Base-by-base conservation (phyloP, 2,888 invertebrate genomes). In the Agrypnus murinus region DNA sequence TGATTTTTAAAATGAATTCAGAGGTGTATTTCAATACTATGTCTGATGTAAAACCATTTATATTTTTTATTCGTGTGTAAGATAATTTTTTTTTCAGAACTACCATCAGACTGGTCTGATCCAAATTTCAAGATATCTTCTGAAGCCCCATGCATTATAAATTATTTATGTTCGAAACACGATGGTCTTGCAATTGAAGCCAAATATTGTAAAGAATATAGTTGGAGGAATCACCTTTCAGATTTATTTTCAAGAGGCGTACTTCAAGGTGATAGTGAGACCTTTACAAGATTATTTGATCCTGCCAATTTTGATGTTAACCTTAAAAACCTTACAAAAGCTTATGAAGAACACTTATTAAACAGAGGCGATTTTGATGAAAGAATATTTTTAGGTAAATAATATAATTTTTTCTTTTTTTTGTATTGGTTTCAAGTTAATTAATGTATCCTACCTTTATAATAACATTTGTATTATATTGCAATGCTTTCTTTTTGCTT, bases 281-380 rank as follows among this genome's bases (percentile, higher is more conserved):
- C 90, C 63, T 89, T 94, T 69, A 90, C 91, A 46, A 95, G 93
- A 17, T 87, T 98, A 34, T 87, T 98, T 77, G 94, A 96, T 74
- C 87, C 91, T 31, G 89, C 89, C 10, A 90, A 91, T 81, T 97
- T 97, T 87, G 97, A 97, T 78, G 87, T 87, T 14, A 98, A 98
- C 86, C 90, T 93, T 34, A 95, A 94, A 87, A 92, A 93, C 77
- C 87, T 98, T 40, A 95, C 94, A 77, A 94, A 92, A 83, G 88
- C 92, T 9, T 99, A 99, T 84, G 98, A 98, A 83, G 93, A 94
- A 62, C 95, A 94, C 85, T 94, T 98, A 19, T 87, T 97, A 40
- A 95, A 92, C 83, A 93, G 94, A 71, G 97, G 98, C 0, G 97
- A 98, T 85, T 95, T 99, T 85, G 99, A 99, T 85, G 99, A 99